These are phyloP conservation scores for Byasa hedistus DNA, from an alignment of 2,888 invertebrate species.

Conservation along the genomic window DNA sequence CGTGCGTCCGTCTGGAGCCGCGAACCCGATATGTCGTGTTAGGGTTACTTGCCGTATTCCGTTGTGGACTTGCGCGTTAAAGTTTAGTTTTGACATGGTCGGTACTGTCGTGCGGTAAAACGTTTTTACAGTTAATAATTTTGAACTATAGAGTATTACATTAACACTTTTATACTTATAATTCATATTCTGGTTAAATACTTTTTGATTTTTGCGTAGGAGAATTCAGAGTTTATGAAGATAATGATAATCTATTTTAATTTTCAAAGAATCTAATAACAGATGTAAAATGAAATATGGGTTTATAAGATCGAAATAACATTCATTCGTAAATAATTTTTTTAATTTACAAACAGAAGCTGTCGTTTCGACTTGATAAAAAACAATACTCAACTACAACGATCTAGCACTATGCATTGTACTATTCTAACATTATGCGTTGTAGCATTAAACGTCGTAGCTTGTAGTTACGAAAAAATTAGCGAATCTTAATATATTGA, in stretches of 20 bases:
- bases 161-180: background rate
- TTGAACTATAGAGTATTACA: background rate
- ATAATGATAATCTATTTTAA: too few species aligned
- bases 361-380: too few species aligned
- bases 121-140: background rate
- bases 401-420: too few species aligned
- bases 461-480: background rate
- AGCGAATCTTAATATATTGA: background rate
- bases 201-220: too few species aligned
- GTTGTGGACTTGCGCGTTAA: conserved; percentile 66
- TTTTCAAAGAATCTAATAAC: too few species aligned
- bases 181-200: background rate
- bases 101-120: conserved; percentile 18
- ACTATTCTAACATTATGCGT: too few species aligned
- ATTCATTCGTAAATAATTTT: too few species aligned
- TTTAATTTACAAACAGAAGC: too few species aligned
- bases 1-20: conserved; percentile 43
- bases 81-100: conserved; percentile 46
- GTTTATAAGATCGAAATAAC: too few species aligned
- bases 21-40: conserved; percentile 44
- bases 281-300: too few species aligned
- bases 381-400: too few species aligned
- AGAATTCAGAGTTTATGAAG: too few species aligned
- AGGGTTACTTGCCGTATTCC: conserved; percentile 25
- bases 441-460: background rate